Evolutionary conservation across 1,140 invertebrate genomes (phyloP).

Genomic region (Drosophila elegans): DNA sequence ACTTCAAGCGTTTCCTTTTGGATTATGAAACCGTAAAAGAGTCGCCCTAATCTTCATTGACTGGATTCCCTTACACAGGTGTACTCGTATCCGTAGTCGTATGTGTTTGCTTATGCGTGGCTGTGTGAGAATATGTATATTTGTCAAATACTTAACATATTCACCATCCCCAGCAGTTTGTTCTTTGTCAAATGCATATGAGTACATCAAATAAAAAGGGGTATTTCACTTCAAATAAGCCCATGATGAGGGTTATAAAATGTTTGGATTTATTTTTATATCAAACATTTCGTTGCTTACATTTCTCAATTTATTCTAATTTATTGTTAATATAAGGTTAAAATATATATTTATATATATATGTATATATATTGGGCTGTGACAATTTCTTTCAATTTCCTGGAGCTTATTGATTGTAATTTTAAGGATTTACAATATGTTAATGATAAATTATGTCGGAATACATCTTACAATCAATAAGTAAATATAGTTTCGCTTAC

Average conservation of each 20-base stretch:
- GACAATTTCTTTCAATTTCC: too few species aligned
- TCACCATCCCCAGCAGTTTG: background rate
- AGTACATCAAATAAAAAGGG: slow-evolving; percentile 10
- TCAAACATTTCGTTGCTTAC: background rate
- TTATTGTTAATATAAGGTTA: too few species aligned
- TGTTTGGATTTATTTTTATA: background rate
- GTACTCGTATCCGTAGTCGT: background rate
- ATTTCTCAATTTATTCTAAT: too few species aligned
- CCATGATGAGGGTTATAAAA: background rate
- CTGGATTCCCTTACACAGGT: slow-evolving; percentile 16
- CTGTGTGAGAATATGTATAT: slow-evolving; percentile 15
- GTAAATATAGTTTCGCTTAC: too few species aligned
- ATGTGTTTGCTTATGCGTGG: background rate
- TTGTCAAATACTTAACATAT: slow-evolving; percentile 39
- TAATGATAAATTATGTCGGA: too few species aligned
- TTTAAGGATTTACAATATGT: too few species aligned
- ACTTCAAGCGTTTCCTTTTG: slow-evolving; percentile 69
- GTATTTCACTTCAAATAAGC: slow-evolving; percentile 6
- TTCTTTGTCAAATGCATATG: slow-evolving; percentile 14
- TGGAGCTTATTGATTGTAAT: too few species aligned
- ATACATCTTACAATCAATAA: too few species aligned
- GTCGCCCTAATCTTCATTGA: slow-evolving; percentile 41
- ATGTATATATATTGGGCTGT: background rate
- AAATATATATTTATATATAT: background rate
- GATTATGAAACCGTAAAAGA: slow-evolving; percentile 66